phyloP scores from a whole-genome alignment of 2,888 invertebrate species.

The Cheilosia vernalis region DNA sequence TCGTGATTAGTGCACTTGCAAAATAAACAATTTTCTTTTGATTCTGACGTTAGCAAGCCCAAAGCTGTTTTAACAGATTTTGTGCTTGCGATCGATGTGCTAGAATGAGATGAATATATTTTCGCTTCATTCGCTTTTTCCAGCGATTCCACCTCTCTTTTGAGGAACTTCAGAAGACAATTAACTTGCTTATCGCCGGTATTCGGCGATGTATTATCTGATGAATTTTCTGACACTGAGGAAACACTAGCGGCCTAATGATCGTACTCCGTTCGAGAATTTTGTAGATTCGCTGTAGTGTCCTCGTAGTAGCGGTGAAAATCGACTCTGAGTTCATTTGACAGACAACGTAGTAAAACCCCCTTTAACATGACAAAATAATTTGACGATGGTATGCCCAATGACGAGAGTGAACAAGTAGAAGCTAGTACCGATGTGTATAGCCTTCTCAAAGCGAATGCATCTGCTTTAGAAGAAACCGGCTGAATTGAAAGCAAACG shows the following conservation, averaged over 20 bases:
- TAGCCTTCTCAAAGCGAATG: no score
- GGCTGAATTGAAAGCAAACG: no score
- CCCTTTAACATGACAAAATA: constrained; percentile 23
- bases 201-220: no score
- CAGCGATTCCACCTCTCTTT: no score
- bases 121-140: constrained; percentile 5
- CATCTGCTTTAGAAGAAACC: no score
- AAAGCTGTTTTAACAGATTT: constrained; percentile 38
- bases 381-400: background rate
- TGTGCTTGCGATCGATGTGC: background rate
- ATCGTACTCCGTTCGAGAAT: constrained; percentile 4
- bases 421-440: no score
- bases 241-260: constrained; percentile 10
- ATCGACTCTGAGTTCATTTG: no score
- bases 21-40: background rate
- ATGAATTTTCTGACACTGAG: background rate
- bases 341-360: no score
- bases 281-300: background rate
- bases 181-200: constrained; percentile 13
- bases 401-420: no score
- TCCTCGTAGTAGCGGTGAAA: no score
- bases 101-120: constrained; percentile 24
- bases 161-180: no score
- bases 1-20: background rate
- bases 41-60: constrained; percentile 17